Evolutionary conservation across 2,113 vertebrate species (phyloP).

Genomic region (Neolamprologus toae): DNA sequence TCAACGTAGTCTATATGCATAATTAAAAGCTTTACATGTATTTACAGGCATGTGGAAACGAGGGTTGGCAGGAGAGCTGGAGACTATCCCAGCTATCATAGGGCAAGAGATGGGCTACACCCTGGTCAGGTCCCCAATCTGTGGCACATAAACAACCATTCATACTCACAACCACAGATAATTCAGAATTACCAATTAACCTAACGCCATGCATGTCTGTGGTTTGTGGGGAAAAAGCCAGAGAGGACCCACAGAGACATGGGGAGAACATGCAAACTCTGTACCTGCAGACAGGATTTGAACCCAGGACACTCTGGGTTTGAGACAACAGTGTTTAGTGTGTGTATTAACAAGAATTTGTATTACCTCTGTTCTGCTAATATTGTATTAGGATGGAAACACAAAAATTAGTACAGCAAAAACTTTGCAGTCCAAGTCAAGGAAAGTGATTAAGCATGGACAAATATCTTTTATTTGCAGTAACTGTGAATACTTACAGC

Average conservation of each 20-base stretch:
- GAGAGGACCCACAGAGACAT: neutral
- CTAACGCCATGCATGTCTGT: neutral
- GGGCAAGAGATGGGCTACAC: neutral
- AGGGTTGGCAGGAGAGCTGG: neutral
- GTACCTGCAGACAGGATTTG: neutral
- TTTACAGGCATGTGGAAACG: neutral
- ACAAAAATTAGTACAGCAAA: neutral
- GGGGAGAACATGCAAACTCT: neutral
- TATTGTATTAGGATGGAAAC: neutral
- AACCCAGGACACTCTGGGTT: neutral
- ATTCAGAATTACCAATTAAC: neutral
- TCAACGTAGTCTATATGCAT: neutral
- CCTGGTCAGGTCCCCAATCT: neutral
- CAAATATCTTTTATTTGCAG: neutral
- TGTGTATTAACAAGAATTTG: neutral
- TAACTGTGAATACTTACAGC: neutral
- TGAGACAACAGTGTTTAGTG: neutral
- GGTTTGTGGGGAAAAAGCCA: neutral
- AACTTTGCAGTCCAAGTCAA: neutral
- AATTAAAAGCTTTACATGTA: neutral
- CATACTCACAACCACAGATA: neutral
- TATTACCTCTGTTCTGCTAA: neutral
- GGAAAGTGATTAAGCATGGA: neutral
- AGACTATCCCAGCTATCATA: neutral
- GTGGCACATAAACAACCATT: neutral